These are phyloP conservation scores for Trogon melanurus DNA, from an alignment of 2,113 vertebrate genomes.

Conservation along the genomic window DNA sequence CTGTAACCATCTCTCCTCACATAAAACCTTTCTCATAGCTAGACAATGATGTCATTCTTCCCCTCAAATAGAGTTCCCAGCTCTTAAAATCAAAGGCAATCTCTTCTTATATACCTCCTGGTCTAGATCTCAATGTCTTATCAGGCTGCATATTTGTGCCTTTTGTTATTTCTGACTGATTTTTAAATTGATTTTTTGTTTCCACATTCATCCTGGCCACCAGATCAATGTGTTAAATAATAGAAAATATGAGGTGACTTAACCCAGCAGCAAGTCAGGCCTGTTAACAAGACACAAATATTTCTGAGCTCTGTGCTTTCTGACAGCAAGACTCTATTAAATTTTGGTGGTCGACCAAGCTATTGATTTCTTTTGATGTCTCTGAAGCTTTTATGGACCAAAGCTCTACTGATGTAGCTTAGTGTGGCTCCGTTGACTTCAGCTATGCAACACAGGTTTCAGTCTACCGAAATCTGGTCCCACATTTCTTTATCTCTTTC, in stretches of 20 bases:
- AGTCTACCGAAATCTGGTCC: not conserved
- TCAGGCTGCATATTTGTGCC: not conserved
- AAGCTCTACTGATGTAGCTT: not conserved
- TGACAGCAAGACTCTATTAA: not conserved
- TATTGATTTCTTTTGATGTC: not conserved
- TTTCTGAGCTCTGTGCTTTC: not conserved
- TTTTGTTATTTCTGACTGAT: not conserved
- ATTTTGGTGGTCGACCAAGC: not conserved
- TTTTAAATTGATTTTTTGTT: slow-evolving; percentile 10
- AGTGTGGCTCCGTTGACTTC: not conserved
- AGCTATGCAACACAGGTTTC: not conserved
- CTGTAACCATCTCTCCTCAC: not conserved
- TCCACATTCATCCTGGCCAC: not conserved
- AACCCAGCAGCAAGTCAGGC: not conserved
- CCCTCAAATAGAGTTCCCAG: not conserved
- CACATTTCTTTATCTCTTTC: not conserved
- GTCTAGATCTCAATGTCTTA: not conserved
- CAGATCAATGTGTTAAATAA: not conserved
- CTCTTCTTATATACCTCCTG: not conserved
- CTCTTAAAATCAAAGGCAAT: slow-evolving; percentile 35
- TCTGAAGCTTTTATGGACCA: not conserved
- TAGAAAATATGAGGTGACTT: not conserved
- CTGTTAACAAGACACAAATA: not conserved
- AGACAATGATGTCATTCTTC: slow-evolving; percentile 18
- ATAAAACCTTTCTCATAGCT: slow-evolving; percentile 16